Evolutionary conservation across 2,888 invertebrate genomes (phyloP), one percentile per base, ranked within the genome.

Genomic region (Dynastes hyllus): DNA sequence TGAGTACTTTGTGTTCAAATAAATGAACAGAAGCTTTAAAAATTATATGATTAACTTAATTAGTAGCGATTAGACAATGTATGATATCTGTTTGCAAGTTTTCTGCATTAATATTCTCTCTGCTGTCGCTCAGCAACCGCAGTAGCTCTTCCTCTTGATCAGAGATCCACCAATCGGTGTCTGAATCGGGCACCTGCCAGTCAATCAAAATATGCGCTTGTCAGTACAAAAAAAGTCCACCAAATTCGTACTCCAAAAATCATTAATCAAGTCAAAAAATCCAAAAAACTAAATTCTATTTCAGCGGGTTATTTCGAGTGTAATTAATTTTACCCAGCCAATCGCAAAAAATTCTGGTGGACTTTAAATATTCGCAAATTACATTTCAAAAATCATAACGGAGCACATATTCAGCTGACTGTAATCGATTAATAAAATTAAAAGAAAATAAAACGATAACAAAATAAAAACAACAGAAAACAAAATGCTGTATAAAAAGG

Each of bases 101-200:
- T 79, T 88, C 89, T 73, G 86, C 84, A 82, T 92, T 92, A 82
- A 93, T 91, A 82, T 92, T 92, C 86, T 93, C 92, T 83, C 92
- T 92, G 84, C 92, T 92, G 87, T 92, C 93, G 89, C 94, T 94
- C 84, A 94, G 90, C 85, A 95, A 92, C 84, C 93, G 93, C 85
- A 95, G 90, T 70, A 95, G 90, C 89, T 95, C 95, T 83, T 95
- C 95, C 86, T 95, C 95, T 89, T 94, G 94, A 87, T 95, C 94
- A 27, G 95, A 95, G 87, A 93, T 93, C 90, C 94, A 93, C 91
- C 94, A 92, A 87, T 95, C 94, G 67, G 93, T 93, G 88, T 94
- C 94, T 45, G 94, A 94, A 88, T 93, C 94, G 82, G 87, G 87
- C 79, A 89, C 89, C 89, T 89, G 86, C 86, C 84, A 86, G 84